Conservation (phyloP, 2,113 vertebrate genomes). For the Patagioenas fasciata region DNA sequence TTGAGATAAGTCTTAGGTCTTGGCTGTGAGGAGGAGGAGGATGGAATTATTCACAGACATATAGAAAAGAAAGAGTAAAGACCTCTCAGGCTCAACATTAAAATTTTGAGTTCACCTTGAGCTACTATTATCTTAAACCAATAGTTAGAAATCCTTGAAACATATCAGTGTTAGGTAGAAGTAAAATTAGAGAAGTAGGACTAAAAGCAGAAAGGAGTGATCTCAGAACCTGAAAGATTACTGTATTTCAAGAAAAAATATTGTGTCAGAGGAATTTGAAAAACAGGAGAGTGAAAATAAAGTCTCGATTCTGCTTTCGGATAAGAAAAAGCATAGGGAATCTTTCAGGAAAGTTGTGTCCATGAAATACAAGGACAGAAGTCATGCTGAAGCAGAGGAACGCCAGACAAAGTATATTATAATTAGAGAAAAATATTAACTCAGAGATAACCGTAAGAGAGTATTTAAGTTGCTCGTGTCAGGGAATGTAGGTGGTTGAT, state of each 20-base stretch:
- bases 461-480: neutral
- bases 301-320: neutral
- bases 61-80: neutral
- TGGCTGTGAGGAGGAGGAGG: neutral
- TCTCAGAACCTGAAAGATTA: neutral
- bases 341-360: neutral
- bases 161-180: neutral
- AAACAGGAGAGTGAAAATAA: neutral
- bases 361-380: neutral
- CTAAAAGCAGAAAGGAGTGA: neutral
- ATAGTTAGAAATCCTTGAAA: neutral
- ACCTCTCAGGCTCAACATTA: neutral
- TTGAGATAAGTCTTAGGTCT: neutral
- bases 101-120: neutral
- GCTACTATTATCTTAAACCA: neutral
- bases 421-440: neutral
- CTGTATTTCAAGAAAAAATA: neutral
- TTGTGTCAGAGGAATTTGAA: neutral
- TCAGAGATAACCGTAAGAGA: neutral
- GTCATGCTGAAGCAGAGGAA: neutral
- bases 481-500: neutral
- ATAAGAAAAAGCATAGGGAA: neutral
- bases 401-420: neutral
- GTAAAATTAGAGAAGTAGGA: neutral
- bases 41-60: neutral